Evolutionary conservation across 1,140 invertebrate species (phyloP).

Genomic region (Lepidurus apus): DNA sequence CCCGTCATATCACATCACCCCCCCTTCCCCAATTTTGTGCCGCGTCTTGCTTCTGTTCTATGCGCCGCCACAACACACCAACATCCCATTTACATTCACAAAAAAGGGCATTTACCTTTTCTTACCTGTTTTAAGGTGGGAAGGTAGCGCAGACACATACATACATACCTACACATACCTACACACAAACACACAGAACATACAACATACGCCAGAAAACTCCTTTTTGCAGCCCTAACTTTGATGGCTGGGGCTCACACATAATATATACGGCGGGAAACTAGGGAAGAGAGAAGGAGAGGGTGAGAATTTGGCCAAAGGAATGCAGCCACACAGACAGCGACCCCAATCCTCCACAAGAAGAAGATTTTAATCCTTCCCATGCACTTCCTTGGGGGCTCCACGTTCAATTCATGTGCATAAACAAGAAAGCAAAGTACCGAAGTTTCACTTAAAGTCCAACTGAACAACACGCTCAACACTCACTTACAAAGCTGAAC

Average conservation of each 20-base stretch:
- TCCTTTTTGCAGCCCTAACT: not conserved
- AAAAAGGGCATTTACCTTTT: constrained; percentile 22
- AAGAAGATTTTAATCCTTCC: not conserved
- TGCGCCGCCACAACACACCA: constrained; percentile 11
- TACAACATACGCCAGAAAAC: not conserved
- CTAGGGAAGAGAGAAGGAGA: not conserved
- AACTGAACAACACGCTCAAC: too few relatives aligned
- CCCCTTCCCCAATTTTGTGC: not conserved
- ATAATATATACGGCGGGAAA: not conserved
- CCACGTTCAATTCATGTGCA: not conserved
- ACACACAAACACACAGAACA: too few relatives aligned
- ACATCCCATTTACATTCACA: constrained; percentile 19
- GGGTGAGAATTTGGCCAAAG: constrained; percentile 18
- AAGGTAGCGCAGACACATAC: not conserved
- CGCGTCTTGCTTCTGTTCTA: not conserved
- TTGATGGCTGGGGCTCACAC: not conserved
- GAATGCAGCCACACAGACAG: constrained; percentile 17
- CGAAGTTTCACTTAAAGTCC: too few relatives aligned
- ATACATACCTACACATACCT: not conserved
- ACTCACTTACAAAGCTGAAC: too few relatives aligned
- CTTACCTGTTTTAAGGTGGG: constrained; percentile 4
- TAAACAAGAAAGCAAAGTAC: not conserved
- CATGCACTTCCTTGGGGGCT: not conserved
- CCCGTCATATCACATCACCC: not conserved
- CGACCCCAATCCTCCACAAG: constrained; percentile 4